These are phyloP conservation scores for Cistogaster globosa DNA, from an alignment of 2,888 invertebrate genomes.

Conservation along the genomic window DNA sequence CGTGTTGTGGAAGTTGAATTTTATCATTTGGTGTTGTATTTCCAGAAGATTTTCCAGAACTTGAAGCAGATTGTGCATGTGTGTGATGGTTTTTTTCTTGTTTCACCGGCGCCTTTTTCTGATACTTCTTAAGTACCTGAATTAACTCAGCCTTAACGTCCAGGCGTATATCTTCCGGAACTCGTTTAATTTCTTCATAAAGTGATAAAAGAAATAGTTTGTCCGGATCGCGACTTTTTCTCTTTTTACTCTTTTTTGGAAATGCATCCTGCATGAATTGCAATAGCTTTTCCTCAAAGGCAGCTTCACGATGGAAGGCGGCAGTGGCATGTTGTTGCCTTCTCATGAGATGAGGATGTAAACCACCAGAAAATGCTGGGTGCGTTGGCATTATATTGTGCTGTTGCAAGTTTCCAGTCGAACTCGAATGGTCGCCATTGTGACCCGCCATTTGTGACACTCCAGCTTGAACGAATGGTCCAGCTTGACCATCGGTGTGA, in stretches of 20 bases:
- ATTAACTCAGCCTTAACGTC: conserved; percentile 81
- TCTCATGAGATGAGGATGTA: conserved; percentile 79
- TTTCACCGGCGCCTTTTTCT: conserved; percentile 79
- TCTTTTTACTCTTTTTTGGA: conserved; percentile 81
- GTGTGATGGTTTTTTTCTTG: conserved; percentile 76
- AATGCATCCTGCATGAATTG: conserved; percentile 82
- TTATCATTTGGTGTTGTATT: conserved; percentile 75
- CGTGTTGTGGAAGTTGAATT: conserved; percentile 73
- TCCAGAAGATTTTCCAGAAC: conserved; percentile 68
- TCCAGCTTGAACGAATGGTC: conserved; percentile 77
- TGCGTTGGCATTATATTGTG: conserved; percentile 79
- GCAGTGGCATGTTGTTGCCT: conserved; percentile 78
- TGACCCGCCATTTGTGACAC: conserved; percentile 78
- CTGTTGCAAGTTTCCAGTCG: conserved; percentile 75
- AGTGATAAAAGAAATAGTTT: conserved; percentile 80
- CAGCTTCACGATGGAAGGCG: conserved; percentile 78
- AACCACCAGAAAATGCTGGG: conserved; percentile 78
- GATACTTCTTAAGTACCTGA: conserved; percentile 81
- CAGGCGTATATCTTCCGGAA: conserved; percentile 80
- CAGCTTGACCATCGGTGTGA: conserved; percentile 76
- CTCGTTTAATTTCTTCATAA: conserved; percentile 81
- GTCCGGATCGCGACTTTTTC: conserved; percentile 81
- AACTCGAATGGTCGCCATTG: conserved; percentile 76
- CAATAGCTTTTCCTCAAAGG: conserved; percentile 80
- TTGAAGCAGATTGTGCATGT: conserved; percentile 74